Base-by-base conservation (phyloP, 1,140 invertebrate genomes). In the Forficula auricularia region DNA sequence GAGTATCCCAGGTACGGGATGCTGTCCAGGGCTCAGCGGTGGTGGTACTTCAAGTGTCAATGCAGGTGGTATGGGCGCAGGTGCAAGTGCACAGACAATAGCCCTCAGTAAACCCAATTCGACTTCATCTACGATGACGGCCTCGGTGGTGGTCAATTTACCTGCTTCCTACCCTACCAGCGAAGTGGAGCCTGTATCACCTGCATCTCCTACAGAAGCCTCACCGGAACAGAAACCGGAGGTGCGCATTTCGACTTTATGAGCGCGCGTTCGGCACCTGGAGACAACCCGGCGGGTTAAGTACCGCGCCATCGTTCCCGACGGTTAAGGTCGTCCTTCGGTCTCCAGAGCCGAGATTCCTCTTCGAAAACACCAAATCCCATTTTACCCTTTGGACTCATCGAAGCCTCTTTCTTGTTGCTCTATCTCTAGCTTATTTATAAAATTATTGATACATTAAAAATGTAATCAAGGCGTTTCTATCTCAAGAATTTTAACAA, bases 81-180 rank as follows among this genome's bases (percentile, higher is more conserved):
- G 18, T 30, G 38, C 19, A 16, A 12, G 30, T 36, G 33, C 45
- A 39, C 35, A 33, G 38, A 31, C 22, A 31, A 30, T 39, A 36
- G 22, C 52, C 19, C 47, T 51, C 19, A 53, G 51, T 44, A 56
- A 57, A 42, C 54, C 57, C 35, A 56, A 58, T 42, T 57, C 55
- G 13, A 55, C 53, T 13, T 57, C 55, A 22, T 57, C 55, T 46
- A 57, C 55, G 22, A 54, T 56, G 48, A 57, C 55, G n/a, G 55
- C 55, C 13, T 55, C 53, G 14, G 57, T 58, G 3, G 53, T 58
- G 6, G 57, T 58, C 18, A 58, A 58, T 42, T 45, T 58, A 33
- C 57, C 57, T 16, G 45, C 52, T 9, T 58, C 56, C 10, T 56
- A 58, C 37, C 52, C 54, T 8, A 54, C 54, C 44, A 57, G 55